A percentile compares a stretch with the other conserved stretches of the same genome.
Conservation (phyloP, 1,140 invertebrate genomes). For the Panagrolaimus sp. region DNA sequence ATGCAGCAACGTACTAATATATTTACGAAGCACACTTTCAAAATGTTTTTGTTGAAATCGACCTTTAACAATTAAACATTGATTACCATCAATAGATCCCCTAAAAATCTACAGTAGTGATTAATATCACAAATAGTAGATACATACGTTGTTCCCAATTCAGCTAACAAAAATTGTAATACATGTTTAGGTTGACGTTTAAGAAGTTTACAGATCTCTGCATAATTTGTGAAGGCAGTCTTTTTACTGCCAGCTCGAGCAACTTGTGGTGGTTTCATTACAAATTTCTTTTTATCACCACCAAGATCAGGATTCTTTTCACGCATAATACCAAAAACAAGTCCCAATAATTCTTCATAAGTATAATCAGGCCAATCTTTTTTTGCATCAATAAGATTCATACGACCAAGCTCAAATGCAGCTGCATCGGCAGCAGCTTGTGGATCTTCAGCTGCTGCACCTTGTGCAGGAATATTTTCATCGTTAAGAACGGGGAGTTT, state of each 20-base stretch:
- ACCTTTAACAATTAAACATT: conserved; percentile 98
- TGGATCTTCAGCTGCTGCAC: neutral
- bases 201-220: conserved; percentile 77
- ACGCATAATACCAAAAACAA: conserved; percentile 96
- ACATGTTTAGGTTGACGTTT: conserved; percentile 97
- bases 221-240: conserved; percentile 97
- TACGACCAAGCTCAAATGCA: conserved; percentile 42
- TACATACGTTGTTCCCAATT: conserved; percentile 83
- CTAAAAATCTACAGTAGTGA: conserved; percentile 58
- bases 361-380: conserved; percentile 54
- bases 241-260: conserved; percentile 97
- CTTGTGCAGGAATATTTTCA: neutral
- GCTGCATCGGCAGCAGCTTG: conserved; percentile 15
- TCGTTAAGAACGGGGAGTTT: too few relatives aligned
- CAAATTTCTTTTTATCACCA: conserved; percentile 95
- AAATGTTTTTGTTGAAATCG: conserved; percentile 99
- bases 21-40: conserved; percentile 90
- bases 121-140: conserved; percentile 12
- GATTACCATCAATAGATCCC: conserved; percentile 72
- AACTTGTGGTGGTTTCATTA: conserved; percentile 95
- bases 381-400: conserved; percentile 53
- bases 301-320: conserved; percentile 99
- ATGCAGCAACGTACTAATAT: conserved; percentile 68
- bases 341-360: conserved; percentile 68
- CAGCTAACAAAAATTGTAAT: conserved; percentile 90